Evolutionary conservation across 2,113 vertebrate genomes (phyloP).

Genomic region (Carettochelys insculpta): DNA sequence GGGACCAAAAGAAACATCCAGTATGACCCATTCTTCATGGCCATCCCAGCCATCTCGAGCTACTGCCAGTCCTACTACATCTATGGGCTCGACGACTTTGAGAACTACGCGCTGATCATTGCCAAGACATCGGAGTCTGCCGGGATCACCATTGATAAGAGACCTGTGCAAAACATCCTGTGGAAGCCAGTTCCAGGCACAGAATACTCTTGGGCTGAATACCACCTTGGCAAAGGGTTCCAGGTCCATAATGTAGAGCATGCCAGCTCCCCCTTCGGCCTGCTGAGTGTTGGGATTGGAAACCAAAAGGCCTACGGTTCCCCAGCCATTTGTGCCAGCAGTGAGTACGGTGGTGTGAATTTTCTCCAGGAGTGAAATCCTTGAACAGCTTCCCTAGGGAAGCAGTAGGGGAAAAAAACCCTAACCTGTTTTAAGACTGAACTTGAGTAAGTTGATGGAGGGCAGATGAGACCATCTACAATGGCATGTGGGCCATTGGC

Average conservation of each 20-base stretch:
- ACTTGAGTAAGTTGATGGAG: not conserved
- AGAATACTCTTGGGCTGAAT: conserved; percentile 75
- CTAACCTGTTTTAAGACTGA: not conserved
- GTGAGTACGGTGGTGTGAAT: not conserved
- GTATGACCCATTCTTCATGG: conserved; percentile 75
- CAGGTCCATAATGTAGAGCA: conserved; percentile 47
- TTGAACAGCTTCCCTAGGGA: not conserved
- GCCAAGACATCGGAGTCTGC: conserved; percentile 36
- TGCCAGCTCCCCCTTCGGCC: conserved; percentile 56
- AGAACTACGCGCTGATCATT: conserved; percentile 74
- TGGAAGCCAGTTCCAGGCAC: conserved; percentile 71
- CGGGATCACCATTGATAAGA: conserved; percentile 50
- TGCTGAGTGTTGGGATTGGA: conserved; percentile 73
- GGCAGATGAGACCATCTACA: not conserved
- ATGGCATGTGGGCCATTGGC: too few relatives aligned
- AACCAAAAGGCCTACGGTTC: conserved; percentile 74
- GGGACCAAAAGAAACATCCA: not conserved
- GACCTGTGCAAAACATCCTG: not conserved
- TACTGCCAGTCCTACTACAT: conserved; percentile 77
- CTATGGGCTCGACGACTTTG: conserved; percentile 41
- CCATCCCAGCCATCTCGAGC: conserved; percentile 62
- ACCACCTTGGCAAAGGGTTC: not conserved
- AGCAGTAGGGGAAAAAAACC: not conserved
- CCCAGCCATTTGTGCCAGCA: conserved; percentile 62
- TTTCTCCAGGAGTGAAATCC: not conserved